These are phyloP conservation scores for Oncorhynchus tshawytscha DNA, from an alignment of 2,113 vertebrate genomes.

Conservation along the genomic window DNA sequence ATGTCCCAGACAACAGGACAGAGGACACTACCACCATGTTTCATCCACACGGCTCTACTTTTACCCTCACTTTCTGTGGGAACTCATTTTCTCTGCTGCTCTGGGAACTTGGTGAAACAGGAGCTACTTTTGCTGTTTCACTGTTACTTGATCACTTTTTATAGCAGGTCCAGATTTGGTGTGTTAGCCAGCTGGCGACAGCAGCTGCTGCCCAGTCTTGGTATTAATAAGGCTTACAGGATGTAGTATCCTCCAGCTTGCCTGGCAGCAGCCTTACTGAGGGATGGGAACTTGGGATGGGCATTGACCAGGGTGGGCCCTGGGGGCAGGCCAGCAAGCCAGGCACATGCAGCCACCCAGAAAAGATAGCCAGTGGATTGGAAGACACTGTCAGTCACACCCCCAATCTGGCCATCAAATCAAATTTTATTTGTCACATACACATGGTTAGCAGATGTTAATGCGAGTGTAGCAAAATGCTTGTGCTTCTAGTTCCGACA, in stretches of 20 bases:
- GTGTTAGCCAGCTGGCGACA: neutral
- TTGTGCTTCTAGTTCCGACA: no score
- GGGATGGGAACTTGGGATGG: neutral
- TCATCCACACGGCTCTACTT: conserved; percentile 15
- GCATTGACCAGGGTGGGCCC: neutral
- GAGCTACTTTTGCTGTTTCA: neutral
- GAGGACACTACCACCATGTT: conserved; percentile 10
- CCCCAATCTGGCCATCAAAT: neutral
- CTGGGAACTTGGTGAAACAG: neutral
- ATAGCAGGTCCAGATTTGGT: neutral
- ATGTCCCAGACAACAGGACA: conserved; percentile 7
- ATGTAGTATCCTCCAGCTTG: neutral
- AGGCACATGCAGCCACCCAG: neutral
- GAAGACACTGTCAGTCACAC: neutral
- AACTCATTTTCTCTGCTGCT: neutral
- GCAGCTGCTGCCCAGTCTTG: neutral
- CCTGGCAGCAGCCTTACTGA: neutral
- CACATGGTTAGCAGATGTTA: no score
- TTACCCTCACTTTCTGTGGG: neutral
- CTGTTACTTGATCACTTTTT: neutral
- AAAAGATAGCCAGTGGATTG: no score
- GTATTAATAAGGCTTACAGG: neutral
- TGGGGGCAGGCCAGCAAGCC: neutral
- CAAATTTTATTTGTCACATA: no score
- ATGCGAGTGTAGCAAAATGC: no score